These are phyloP conservation scores for Noctua janthina DNA, from an alignment of 2,888 invertebrate genomes.

Conservation along the genomic window DNA sequence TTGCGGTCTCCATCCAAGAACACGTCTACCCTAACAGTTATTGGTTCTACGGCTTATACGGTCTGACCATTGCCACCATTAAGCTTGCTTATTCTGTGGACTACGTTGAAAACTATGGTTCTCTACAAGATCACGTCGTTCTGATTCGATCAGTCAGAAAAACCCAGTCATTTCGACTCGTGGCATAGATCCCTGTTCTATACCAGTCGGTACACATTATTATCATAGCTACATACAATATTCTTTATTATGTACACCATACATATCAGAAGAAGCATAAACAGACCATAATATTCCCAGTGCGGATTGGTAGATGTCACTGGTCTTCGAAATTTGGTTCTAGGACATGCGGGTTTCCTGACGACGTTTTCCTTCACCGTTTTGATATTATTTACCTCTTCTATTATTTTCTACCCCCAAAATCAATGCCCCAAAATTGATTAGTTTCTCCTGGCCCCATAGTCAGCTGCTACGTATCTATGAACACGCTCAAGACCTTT, in stretches of 20 bases:
- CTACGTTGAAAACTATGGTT: background rate
- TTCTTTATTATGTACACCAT: background rate
- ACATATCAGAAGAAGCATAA: background rate
- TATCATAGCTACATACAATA: background rate
- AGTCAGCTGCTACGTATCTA: constrained; percentile 66
- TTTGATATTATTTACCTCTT: background rate
- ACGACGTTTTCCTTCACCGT: background rate
- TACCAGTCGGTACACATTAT: background rate
- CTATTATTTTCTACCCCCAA: background rate
- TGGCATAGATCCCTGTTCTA: no score
- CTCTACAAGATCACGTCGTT: background rate
- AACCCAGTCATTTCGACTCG: background rate
- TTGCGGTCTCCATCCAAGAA: background rate
- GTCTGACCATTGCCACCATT: background rate
- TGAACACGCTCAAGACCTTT: constrained; percentile 71
- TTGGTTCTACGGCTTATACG: background rate
- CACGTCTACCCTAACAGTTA: background rate
- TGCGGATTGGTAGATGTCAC: background rate
- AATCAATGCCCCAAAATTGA: constrained; percentile 37
- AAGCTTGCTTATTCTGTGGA: background rate
- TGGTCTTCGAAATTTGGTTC: background rate
- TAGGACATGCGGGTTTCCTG: no score
- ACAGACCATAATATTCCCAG: background rate
- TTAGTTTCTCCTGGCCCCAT: constrained; percentile 62
- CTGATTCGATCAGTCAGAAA: background rate